Percentiles rank a stretch among this genome's conserved stretches.
Conservation (phyloP, 2,113 vertebrate genomes). For the Blennius ocellaris region DNA sequence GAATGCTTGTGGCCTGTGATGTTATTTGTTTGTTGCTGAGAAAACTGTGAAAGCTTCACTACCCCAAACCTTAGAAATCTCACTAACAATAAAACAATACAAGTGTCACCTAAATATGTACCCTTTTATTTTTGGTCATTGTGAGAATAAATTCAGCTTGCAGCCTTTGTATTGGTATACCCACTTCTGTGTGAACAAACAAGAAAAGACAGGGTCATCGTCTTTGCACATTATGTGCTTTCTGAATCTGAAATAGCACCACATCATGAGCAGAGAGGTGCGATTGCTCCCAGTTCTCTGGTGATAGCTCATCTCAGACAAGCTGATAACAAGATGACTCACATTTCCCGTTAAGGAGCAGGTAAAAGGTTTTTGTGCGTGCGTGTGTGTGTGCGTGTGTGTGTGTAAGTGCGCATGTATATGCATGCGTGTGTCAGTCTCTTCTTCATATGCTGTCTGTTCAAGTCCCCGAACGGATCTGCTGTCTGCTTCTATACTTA, state of each 20-base stretch:
- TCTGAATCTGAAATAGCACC: constrained; percentile 55
- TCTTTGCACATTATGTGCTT: constrained; percentile 36
- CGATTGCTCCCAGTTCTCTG: constrained; percentile 45
- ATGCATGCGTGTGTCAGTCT: constrained; percentile 25
- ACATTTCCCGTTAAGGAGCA: constrained; percentile 55
- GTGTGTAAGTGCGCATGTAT: neutral
- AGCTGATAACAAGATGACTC: constrained; percentile 74
- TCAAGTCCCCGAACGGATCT: constrained; percentile 52
- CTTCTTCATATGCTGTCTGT: constrained; percentile 59
- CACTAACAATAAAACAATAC: too few species aligned
- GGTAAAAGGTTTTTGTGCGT: constrained; percentile 49
- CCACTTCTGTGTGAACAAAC: constrained; percentile 11
- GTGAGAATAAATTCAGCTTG: constrained; percentile 3
- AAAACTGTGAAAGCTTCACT: too few species aligned
- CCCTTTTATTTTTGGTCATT: too few species aligned
- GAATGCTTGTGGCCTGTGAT: too few species aligned
- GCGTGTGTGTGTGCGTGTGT: constrained; percentile 14
- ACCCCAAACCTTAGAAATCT: too few species aligned
- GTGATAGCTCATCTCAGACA: constrained; percentile 65
- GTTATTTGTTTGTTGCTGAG: too few species aligned
- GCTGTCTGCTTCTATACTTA: constrained; percentile 69
- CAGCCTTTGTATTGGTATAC: constrained; percentile 2
- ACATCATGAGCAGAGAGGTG: constrained; percentile 62
- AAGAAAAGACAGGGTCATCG: constrained; percentile 8
- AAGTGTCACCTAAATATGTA: too few species aligned